Conservation (phyloP, 1,140 invertebrate genomes). For the Sogatella furcifera region DNA sequence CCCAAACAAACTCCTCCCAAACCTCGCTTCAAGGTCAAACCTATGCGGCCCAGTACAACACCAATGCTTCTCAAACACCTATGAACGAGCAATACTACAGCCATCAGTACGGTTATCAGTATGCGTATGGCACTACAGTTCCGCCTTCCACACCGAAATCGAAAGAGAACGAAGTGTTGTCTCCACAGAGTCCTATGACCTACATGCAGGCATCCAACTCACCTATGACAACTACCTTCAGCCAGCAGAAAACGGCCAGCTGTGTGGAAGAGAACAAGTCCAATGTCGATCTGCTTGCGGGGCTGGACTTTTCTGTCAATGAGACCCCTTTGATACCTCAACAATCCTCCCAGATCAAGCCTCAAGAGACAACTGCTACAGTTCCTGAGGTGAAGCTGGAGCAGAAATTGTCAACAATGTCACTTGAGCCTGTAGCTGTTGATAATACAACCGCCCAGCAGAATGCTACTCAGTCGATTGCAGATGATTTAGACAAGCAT, state of each 20-base stretch:
- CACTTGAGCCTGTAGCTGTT: not conserved
- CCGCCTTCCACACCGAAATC: not conserved
- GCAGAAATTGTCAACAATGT: not conserved
- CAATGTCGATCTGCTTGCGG: constrained; percentile 64
- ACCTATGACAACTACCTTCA: constrained; percentile 11
- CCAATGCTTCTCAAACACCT: not conserved
- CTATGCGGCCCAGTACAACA: constrained; percentile 10
- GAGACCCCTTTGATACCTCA: constrained; percentile 54
- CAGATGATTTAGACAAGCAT: no score
- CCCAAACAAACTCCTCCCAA: constrained; percentile 20
- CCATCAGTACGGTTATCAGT: constrained; percentile 16
- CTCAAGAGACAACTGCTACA: not conserved
- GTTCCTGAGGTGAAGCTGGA: not conserved
- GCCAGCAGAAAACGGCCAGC: constrained; percentile 5
- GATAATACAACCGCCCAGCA: no score
- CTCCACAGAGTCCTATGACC: constrained; percentile 17
- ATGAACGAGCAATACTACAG: constrained; percentile 20
- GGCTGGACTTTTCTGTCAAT: constrained; percentile 61
- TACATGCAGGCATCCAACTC: constrained; percentile 24
- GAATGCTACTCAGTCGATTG: no score
- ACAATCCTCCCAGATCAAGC: constrained; percentile 19
- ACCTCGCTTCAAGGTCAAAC: constrained; percentile 12
- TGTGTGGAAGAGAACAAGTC: constrained; percentile 25
- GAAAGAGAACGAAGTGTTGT: not conserved
- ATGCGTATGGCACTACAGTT: not conserved